A percentile compares a stretch with the other conserved stretches of the same genome.
These are phyloP conservation scores for Myotis myotis DNA, from an alignment of 2,797 vertebrate genomes.

Conservation along the genomic window DNA sequence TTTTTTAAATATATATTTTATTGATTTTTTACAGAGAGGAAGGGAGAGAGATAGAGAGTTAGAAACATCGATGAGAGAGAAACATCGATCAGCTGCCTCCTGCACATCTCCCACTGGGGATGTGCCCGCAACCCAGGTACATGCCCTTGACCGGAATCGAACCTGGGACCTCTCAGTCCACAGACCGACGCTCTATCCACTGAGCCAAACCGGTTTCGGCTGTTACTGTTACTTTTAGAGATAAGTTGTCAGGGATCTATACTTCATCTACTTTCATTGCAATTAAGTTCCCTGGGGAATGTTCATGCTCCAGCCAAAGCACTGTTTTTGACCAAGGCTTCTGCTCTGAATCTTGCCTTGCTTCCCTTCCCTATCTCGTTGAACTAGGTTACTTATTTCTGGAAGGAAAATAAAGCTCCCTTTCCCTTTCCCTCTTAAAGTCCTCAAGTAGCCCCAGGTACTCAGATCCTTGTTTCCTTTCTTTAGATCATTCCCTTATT, in stretches of 20 bases:
- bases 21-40: too few relatives aligned
- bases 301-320: neutral
- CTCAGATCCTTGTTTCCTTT: constrained; percentile 4
- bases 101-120: too few relatives aligned
- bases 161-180: too few relatives aligned
- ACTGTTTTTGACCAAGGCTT: neutral
- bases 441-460: neutral
- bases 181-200: too few relatives aligned
- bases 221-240: neutral
- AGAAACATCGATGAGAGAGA: too few relatives aligned
- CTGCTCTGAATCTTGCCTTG: constrained; percentile 23
- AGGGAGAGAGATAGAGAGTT: too few relatives aligned
- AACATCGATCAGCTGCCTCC: too few relatives aligned
- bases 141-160: too few relatives aligned
- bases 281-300: neutral
- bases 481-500: neutral
- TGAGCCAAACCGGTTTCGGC: too few relatives aligned
- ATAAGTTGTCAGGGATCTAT: constrained; percentile 12
- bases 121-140: too few relatives aligned
- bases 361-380: neutral
- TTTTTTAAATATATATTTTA: too few relatives aligned
- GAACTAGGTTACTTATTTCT: constrained; percentile 18
- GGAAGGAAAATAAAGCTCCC: neutral
- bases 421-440: neutral
- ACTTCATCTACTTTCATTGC: neutral